Conservation (phyloP, 2,113 vertebrate genomes). For the Benitochromis conjunctus region DNA sequence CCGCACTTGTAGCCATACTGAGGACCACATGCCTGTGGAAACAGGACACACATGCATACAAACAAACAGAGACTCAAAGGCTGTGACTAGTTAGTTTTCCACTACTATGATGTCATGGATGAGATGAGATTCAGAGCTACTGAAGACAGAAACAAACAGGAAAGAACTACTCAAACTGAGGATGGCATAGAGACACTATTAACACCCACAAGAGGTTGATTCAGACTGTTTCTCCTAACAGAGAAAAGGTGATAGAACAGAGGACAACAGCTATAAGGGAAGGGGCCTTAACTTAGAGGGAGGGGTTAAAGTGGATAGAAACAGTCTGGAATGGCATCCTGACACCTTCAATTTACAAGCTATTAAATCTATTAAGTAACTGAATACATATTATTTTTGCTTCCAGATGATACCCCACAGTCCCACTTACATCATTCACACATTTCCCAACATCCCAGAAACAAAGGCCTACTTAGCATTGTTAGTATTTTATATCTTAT, state of each 20-base stretch:
- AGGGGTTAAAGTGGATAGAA: neutral
- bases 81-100: slow-evolving; percentile 35
- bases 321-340: neutral
- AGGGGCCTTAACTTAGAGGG: neutral
- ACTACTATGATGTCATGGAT: slow-evolving; percentile 35
- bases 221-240: neutral
- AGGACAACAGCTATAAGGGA: neutral
- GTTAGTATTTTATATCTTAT: neutral
- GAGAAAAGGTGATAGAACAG: neutral
- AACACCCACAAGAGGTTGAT: slow-evolving; percentile 1
- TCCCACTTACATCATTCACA: neutral
- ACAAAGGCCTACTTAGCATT: neutral
- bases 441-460: neutral
- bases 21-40: slow-evolving; percentile 89
- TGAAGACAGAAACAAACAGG: slow-evolving; percentile 29
- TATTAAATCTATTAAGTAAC: neutral
- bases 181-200: slow-evolving; percentile 1
- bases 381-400: neutral
- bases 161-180: slow-evolving; percentile 32
- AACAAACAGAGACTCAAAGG: neutral
- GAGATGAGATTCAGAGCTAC: slow-evolving; percentile 19
- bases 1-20: slow-evolving; percentile 96
- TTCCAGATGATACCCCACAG: neutral
- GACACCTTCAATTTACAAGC: neutral
- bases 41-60: slow-evolving; percentile 16